These are phyloP conservation scores for Biston betularia DNA, from an alignment of 2,888 invertebrate genomes.

Conservation along the genomic window DNA sequence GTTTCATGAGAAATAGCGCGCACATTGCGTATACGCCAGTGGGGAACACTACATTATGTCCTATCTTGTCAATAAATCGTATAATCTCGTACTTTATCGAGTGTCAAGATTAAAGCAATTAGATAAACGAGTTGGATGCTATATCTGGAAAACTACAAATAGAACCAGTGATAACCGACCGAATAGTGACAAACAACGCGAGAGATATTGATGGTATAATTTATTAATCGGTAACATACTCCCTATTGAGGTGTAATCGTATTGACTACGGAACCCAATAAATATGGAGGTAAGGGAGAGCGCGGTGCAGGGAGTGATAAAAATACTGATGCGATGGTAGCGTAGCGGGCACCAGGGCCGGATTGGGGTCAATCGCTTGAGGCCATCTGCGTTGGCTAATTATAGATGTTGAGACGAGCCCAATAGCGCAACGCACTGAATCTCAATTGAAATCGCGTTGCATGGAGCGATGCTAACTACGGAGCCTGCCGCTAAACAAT, in stretches of 20 bases:
- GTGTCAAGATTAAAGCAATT: conserved; percentile 39
- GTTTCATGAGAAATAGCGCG: conserved; percentile 44
- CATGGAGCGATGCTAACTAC: conserved; percentile 47
- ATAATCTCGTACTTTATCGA: conserved; percentile 35
- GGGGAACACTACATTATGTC: conserved; percentile 9
- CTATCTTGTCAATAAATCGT: conserved; percentile 22
- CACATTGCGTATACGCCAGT: conserved; percentile 27
- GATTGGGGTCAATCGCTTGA: conserved; percentile 84
- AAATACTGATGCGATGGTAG: conserved; percentile 74
- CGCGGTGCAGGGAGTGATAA: conserved; percentile 71
- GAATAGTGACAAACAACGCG: conserved; percentile 29
- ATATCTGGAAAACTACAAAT: conserved; percentile 37
- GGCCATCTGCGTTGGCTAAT: conserved; percentile 83
- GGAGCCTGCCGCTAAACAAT: conserved; percentile 1
- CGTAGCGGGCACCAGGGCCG: conserved; percentile 75
- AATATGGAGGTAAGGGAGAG: conserved; percentile 51
- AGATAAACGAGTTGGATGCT: conserved; percentile 35
- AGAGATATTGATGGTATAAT: conserved; percentile 31
- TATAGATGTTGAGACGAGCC: conserved; percentile 76
- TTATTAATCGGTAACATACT: conserved; percentile 31
- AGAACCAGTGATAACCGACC: conserved; percentile 31
- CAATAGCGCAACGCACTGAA: conserved; percentile 72
- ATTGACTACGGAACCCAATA: conserved; percentile 44
- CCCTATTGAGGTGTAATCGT: conserved; percentile 25
- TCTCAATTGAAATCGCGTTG: conserved; percentile 67